Base-by-base conservation (phyloP, 2,888 invertebrate genomes). In the Pristionchus entomophagus region DNA sequence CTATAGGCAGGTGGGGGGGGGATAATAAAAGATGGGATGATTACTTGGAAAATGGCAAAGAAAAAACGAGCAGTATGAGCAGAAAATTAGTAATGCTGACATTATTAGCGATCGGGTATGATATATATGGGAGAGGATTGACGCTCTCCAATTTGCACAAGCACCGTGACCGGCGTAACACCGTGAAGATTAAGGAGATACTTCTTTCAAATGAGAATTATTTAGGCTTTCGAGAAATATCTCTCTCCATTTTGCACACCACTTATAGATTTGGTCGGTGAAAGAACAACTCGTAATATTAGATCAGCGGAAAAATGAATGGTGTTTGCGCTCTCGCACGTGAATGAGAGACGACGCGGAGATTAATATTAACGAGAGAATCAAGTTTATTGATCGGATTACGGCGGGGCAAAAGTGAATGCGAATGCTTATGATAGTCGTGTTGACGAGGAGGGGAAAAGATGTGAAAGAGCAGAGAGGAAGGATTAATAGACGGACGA, bases 371-470 rank as follows among this genome's bases (percentile, higher is more conserved):
- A 32, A 62, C 29, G 19, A 62, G 62, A 62, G 26, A 29, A 17
- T 32, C 62, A 32, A 62, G 62, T 62, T 62, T 62, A 62, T 62
- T 62, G 62, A 62, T 62, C 62, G 32, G 62, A 62, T 62, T 62
- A 62, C n/a, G 45, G 29, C 29, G 62, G 29, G 62, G 19, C 14
- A 62, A 26, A 12, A n/a, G 14, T 17, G 62, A 62, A 26, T 10
- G 62, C 14, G 62, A 62, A 17, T 62, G n/a, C n/a, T n/a, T n/a
- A n/a, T n/a, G 14, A 62, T 26, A 32, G 19, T 29, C 62, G 29
- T 26, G 62, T 62, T 45, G 26, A n/a, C 62, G 59, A 29, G 29
- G 17, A 62, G n/a, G n/a, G 29, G 62, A 29, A 62, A 29, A 62
- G 29, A 62, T 62, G 62, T 62, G 62, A 62, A 62, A 12, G 12